Base-by-base conservation (phyloP, 30 jellyfish, hydroid and myxozoan genomes). In the Nemopilema nomurai region DNA sequence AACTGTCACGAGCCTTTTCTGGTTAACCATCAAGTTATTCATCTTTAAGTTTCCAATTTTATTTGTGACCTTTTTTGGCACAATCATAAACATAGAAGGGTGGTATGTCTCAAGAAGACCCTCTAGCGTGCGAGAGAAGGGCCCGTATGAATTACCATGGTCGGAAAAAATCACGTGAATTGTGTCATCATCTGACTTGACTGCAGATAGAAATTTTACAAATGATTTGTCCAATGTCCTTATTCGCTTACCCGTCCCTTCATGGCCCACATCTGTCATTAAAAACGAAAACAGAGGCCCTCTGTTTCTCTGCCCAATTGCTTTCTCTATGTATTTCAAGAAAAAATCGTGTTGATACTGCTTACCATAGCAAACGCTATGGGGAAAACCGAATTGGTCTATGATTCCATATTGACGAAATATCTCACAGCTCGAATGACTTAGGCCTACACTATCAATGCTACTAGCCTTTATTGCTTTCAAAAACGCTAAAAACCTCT, bases 81-180 rank as follows among this genome's bases (percentile, higher is more conserved):
- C 21, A 22, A 91, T 28, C 87, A 91, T 84, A 73, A 85, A 91
- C 82, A 91, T 50, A 19, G 83, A 64, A 1, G 97, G 97, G 30
- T 91, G 96, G 75, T 41, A 91, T 69, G 62, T 79, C 28, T 91
- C 97, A 23, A 84, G 62, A 1, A 68, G 92, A 16, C 97, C 97
- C 53, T 80, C 96, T 69, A 49, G 16, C 0, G 89, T 49, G 16
- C 75, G 82, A 16, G 96, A 68, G 73, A 76, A 91, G 13, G 83
- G 79, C 49, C 95, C 91, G 75, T 91, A 91, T 7, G 87, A 78
- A 69, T 91, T 91, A 20, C 97, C 97, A 80, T 91, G 97, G 77
- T 91, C 97, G 19, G 97, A 71, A 74, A 91, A 80, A 41, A 91
- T 18, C 18, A 91, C 28, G 25, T 89, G 87, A 51, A 91, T 53